Evolutionary conservation across 1,140 invertebrate species (phyloP), one percentile per base, ranked within the genome.

Genomic region (Rhysida immarginata): DNA sequence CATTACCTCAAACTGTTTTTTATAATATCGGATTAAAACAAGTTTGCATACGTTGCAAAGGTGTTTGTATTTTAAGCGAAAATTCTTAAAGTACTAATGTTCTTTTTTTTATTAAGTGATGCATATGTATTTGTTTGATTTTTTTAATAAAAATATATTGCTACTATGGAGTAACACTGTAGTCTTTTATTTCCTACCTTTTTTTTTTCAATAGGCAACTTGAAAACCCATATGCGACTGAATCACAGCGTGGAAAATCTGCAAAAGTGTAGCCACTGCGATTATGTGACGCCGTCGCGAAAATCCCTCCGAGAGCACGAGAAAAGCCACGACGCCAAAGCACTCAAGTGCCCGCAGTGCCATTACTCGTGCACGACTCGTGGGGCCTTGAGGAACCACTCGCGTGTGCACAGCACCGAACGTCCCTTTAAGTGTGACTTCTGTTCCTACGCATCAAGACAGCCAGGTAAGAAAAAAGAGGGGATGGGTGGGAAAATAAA

Each of bases 401-500:
- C 69, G 23, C 59, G 57, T n/a, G 64, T 64, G 1, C 72, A 74
- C 58, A 68, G 68, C 2, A 65, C 71, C 8, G 68, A 69, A 53
- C 68, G 75, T 60, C 66, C 72, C 14, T 83, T 75, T 63, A 66
- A 74, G 0, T 84, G 84, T 65, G 69, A 76, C 16, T 66, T 76
- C 11, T 87, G 85, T 63, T 67, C 73, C 0, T 86, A 81, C 62
- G 68, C 76, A 8, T 51, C 49, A 51, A 21, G 49, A 51, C 49
- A 51, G 26, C 24, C 49, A 24, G 49, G 49, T 51, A 26, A 16
- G 49, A 5, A 26, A 5, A 11, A 13, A 5, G 8, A 35, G 29
- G 29, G 16, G 16, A 8, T 35, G 29, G 5, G 5, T 35, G 5
- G 29, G 29, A 35, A 35, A n/a, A n/a, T n/a, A n/a, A n/a, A n/a